These are phyloP conservation scores for Euzophera pinguis DNA, from an alignment of 2,888 invertebrate genomes.

Conservation along the genomic window DNA sequence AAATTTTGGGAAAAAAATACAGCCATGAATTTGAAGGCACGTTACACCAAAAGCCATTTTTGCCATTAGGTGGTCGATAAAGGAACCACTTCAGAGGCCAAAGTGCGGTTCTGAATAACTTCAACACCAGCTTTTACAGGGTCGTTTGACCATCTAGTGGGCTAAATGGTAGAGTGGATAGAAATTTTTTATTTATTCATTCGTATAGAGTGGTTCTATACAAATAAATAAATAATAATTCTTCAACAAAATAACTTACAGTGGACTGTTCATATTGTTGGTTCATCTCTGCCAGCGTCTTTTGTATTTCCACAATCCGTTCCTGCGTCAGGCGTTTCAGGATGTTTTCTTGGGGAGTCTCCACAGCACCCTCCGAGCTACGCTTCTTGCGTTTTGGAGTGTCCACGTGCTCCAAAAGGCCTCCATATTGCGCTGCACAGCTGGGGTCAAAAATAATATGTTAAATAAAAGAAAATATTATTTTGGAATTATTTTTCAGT, in stretches of 20 bases:
- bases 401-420: conserved; percentile 88
- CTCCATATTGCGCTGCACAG: conserved; percentile 94
- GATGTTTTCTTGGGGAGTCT: conserved; percentile 88
- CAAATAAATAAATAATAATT: no score
- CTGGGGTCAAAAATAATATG: conserved; percentile 27
- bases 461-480: conserved; percentile 8
- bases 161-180: no score
- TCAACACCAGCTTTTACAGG: no score
- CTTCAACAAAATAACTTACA: conserved; percentile 39
- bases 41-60: no score
- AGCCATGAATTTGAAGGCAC: no score
- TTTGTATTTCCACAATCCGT: conserved; percentile 87
- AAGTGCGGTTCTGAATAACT: no score
- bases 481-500: neutral
- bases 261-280: conserved; percentile 87
- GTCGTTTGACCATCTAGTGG: no score
- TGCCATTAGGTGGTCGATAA: no score
- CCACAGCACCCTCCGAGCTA: conserved; percentile 78
- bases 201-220: no score
- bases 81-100: no score
- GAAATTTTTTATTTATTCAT: no score
- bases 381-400: conserved; percentile 92
- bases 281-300: conserved; percentile 84
- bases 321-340: conserved; percentile 88
- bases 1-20: no score